Conservation (phyloP, 2,797 vertebrate genomes). For the Onychomys leucogaster region DNA sequence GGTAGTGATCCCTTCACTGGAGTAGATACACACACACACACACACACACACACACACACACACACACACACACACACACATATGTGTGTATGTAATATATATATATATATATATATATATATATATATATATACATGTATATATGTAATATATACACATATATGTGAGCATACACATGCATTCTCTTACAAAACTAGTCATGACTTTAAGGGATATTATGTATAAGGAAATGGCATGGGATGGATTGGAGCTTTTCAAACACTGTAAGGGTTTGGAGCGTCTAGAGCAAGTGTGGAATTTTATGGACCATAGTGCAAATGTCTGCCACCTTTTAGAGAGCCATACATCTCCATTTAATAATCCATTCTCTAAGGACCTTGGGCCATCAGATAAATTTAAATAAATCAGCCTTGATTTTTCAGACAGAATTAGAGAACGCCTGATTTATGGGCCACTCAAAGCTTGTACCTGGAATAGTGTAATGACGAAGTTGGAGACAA, state of each 20-base stretch:
- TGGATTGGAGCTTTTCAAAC: conserved; percentile 39
- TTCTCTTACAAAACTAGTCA: conserved; percentile 19
- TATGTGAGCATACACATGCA: background rate
- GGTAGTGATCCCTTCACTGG: background rate
- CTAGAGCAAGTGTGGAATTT: conserved; percentile 11
- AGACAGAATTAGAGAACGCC: conserved; percentile 77
- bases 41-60: too few species aligned
- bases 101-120: background rate
- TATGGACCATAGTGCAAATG: background rate
- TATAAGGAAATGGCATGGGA: background rate
- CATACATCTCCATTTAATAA: conserved; percentile 76
- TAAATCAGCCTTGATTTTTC: conserved; percentile 80
- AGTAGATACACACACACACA: too few species aligned
- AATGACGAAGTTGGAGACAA: conserved; percentile 74
- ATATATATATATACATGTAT: background rate
- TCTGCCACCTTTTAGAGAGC: conserved; percentile 15
- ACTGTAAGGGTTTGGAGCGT: background rate
- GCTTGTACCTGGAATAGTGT: conserved; percentile 67
- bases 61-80: too few species aligned
- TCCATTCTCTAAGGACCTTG: conserved; percentile 59
- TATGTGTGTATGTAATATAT: too few species aligned
- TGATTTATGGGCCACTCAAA: conserved; percentile 77
- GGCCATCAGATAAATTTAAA: conserved; percentile 77
- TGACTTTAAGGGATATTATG: conserved; percentile 29
- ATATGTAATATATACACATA: fast-evolving